Evolutionary conservation across 1,140 invertebrate species (phyloP).

Genomic region (Megalopta genalis): DNA sequence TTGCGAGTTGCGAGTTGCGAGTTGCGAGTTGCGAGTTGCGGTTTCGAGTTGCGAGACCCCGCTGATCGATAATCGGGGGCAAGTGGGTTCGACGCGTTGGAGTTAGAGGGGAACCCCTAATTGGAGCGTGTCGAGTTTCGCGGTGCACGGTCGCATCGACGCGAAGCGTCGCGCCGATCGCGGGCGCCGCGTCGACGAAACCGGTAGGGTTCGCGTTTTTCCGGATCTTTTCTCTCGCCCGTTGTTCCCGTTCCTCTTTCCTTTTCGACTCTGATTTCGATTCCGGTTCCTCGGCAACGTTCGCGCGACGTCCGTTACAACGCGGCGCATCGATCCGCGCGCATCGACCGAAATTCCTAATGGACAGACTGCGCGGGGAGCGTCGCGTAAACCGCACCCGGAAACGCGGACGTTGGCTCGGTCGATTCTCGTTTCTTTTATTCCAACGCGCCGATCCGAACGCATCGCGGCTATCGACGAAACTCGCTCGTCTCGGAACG

Average conservation of each 20-base stretch:
- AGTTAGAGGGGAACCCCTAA: conserved; percentile 15
- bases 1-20: not conserved
- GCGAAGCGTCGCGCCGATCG: too few relatives aligned
- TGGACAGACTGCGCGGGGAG: not conserved
- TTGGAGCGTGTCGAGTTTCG: conserved; percentile 13
- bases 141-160: not conserved
- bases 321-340: not conserved
- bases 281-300: too few relatives aligned
- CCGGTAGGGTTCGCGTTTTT: not conserved
- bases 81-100: conserved; percentile 1
- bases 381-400: not conserved
- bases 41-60: not conserved
- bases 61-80: conserved; percentile 2
- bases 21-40: not conserved
- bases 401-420: not conserved
- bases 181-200: too few relatives aligned
- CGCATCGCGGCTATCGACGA: not conserved
- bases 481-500: too few relatives aligned
- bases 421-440: not conserved
- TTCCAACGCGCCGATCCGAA: not conserved
- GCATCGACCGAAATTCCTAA: conserved; percentile 9
- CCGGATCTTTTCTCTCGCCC: not conserved
- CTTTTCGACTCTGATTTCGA: not conserved
- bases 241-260: not conserved
- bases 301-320: not conserved